Conservation (phyloP, 2,797 vertebrate species). For the Sebastes wilsoni region DNA sequence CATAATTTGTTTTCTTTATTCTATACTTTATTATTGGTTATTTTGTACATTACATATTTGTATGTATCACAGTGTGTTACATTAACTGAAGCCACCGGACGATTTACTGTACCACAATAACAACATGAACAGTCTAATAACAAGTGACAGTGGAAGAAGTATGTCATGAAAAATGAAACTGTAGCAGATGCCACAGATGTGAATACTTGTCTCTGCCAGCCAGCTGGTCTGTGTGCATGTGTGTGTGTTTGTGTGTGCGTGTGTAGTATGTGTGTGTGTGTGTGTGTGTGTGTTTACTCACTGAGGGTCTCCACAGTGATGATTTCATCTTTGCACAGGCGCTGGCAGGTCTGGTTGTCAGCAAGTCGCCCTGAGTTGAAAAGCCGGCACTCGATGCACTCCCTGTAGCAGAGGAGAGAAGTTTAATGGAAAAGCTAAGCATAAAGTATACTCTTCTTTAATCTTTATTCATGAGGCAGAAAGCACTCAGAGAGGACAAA, state of each 20-base stretch:
- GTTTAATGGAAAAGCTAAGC: neutral
- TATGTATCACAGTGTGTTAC: neutral
- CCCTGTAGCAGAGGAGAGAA: conserved; percentile 78
- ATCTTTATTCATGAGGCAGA: neutral
- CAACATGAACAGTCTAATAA: neutral
- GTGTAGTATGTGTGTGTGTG: neutral
- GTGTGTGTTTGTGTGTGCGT: neutral
- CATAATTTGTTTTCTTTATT: neutral
- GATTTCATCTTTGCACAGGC: conserved; percentile 87
- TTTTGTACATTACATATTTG: neutral
- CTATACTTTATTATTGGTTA: neutral
- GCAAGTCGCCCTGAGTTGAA: conserved; percentile 89
- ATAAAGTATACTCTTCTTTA: neutral
- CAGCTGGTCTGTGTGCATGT: conserved; percentile 1
- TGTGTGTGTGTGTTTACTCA: conserved; percentile 74
- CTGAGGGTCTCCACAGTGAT: conserved; percentile 89
- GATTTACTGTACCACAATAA: neutral
- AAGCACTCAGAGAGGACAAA: neutral
- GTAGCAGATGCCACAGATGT: conserved; percentile 42
- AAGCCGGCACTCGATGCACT: conserved; percentile 94
- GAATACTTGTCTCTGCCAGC: conserved; percentile 6
- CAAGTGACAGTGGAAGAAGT: conserved; percentile 15
- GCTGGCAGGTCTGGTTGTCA: conserved; percentile 95
- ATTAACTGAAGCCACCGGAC: neutral
- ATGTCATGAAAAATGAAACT: conserved; percentile 17